These are phyloP conservation scores for Pocota personata DNA, from an alignment of 2,888 invertebrate genomes.

Conservation along the genomic window DNA sequence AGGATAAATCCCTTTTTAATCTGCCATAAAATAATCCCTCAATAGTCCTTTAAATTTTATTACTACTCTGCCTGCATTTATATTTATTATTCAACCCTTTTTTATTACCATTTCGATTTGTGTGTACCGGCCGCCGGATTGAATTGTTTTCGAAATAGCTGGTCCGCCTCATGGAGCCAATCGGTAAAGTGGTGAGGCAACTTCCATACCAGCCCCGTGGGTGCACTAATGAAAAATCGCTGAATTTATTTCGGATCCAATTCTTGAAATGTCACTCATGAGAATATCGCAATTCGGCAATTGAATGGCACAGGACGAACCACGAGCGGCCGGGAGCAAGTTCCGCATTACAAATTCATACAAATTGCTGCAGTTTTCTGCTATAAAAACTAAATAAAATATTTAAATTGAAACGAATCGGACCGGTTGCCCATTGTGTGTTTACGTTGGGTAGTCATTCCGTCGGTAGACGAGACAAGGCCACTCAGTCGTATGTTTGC, in stretches of 20 bases:
- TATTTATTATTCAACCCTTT: conserved; percentile 73
- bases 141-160: conserved; percentile 55
- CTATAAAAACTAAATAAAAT: conserved; percentile 76
- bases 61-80: conserved; percentile 73
- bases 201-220: conserved; percentile 70
- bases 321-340: conserved; percentile 58
- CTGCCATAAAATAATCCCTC: conserved; percentile 76
- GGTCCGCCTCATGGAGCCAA: conserved; percentile 68
- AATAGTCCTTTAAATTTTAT: conserved; percentile 81
- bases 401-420: conserved; percentile 76
- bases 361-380: conserved; percentile 74
- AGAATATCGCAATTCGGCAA: conserved; percentile 77
- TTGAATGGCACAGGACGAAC: conserved; percentile 65
- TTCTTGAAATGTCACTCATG: conserved; percentile 81
- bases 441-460: background rate
- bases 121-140: conserved; percentile 33
- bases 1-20: conserved; percentile 79
- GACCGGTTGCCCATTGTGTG: conserved; percentile 41
- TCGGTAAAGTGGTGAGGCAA: conserved; percentile 42
- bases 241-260: conserved; percentile 81
- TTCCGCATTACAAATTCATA: conserved; percentile 72
- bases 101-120: conserved; percentile 71
- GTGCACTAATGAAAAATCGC: conserved; percentile 76
- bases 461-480: conserved; percentile 28
- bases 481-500: conserved; percentile 47